Conservation (phyloP, 1,140 invertebrate genomes). For the Helicorthomorpha holstii region DNA sequence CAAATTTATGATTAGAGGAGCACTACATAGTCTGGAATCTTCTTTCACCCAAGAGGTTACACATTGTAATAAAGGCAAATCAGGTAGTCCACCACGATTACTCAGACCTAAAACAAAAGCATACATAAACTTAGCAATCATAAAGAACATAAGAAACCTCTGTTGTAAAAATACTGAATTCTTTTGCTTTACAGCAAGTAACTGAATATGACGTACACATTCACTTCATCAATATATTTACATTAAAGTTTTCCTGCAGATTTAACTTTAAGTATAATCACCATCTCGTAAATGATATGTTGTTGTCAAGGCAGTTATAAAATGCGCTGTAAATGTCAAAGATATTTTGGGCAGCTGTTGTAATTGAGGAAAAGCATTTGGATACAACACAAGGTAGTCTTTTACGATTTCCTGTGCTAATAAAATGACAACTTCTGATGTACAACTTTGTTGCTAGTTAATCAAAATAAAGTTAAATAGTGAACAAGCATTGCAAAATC, state of each 20-base stretch:
- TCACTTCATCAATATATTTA: no score
- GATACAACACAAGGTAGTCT: constrained; percentile 55
- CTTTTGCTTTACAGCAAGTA: no score
- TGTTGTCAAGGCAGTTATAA: constrained; percentile 60
- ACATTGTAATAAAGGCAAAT: constrained; percentile 38
- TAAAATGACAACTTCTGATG: constrained; percentile 41
- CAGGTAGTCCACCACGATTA: no score
- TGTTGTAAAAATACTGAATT: no score
- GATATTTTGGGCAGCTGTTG: constrained; percentile 46
- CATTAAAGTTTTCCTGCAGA: no score
- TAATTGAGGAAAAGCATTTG: constrained; percentile 41
- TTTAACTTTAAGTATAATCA: neutral
- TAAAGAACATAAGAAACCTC: no score
- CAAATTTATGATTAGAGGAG: constrained; percentile 39
- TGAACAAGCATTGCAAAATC: neutral
- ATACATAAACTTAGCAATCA: no score
- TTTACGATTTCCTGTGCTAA: constrained; percentile 53
- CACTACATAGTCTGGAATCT: constrained; percentile 46
- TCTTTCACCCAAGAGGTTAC: constrained; percentile 45
- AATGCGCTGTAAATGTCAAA: constrained; percentile 59
- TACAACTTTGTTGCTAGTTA: constrained; percentile 46
- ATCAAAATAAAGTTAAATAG: neutral
- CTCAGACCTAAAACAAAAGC: no score
- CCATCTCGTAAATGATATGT: constrained; percentile 19
- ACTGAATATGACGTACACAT: no score